Percentiles rank a stretch among this genome's conserved stretches.
Evolutionary conservation across 1,140 invertebrate species (phyloP).

Genomic region (Metaphire vulgaris): DNA sequence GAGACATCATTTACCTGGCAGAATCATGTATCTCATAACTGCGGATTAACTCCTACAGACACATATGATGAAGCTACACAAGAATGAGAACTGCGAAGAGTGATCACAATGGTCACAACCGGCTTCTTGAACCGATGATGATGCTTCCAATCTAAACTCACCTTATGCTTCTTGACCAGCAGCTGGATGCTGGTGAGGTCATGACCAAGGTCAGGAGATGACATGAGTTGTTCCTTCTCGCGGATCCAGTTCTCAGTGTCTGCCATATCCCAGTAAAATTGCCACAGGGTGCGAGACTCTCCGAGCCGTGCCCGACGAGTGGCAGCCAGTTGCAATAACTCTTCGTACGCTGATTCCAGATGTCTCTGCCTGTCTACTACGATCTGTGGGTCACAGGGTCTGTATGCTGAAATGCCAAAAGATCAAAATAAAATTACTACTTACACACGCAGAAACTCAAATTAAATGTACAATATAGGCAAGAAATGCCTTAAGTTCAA

Average conservation of each 20-base stretch:
- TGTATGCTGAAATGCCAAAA: constrained; percentile 62
- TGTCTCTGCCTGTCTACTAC: constrained; percentile 84
- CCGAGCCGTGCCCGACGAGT: constrained; percentile 83
- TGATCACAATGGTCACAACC: too few relatives aligned
- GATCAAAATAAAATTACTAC: too few relatives aligned
- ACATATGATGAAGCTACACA: too few relatives aligned
- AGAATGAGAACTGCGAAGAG: too few relatives aligned
- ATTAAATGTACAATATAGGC: too few relatives aligned
- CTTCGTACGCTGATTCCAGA: constrained; percentile 82
- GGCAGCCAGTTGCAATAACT: constrained; percentile 86
- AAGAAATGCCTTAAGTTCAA: too few relatives aligned
- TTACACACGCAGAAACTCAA: too few relatives aligned
- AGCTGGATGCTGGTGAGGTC: constrained; percentile 91
- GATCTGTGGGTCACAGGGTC: constrained; percentile 87
- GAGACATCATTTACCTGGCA: too few relatives aligned
- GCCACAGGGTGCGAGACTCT: constrained; percentile 94
- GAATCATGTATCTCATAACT: too few relatives aligned
- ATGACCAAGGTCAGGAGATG: constrained; percentile 68
- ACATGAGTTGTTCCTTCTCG: constrained; percentile 98
- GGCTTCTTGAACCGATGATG: too few relatives aligned
- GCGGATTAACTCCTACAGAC: too few relatives aligned
- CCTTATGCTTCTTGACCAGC: constrained; percentile 87
- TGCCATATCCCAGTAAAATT: constrained; percentile 99
- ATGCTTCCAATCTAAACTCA: too few relatives aligned
- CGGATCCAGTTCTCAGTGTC: constrained; percentile 99